Evolutionary conservation across 1,140 invertebrate genomes (phyloP).

Genomic region (Brachionus asplanchnoidis): DNA sequence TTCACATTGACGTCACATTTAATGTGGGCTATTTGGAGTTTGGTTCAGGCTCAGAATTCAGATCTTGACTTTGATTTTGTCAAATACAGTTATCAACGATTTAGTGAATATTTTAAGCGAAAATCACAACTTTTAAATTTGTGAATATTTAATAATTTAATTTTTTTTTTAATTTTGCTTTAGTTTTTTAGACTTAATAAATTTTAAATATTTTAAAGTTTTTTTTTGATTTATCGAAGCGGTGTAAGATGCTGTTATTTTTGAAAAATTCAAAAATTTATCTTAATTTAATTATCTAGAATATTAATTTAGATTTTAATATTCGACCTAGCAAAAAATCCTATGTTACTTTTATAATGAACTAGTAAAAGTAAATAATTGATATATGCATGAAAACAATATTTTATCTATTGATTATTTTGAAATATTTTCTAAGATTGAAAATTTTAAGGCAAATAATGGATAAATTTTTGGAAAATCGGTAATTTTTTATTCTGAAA

Average conservation of each 20-base stretch:
- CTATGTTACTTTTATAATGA: background rate
- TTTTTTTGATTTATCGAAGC: background rate
- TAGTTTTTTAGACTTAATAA: background rate
- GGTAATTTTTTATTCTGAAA: background rate
- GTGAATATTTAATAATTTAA: background rate
- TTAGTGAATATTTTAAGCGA: conserved; percentile 50
- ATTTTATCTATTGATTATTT: background rate
- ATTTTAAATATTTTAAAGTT: background rate
- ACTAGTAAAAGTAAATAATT: background rate
- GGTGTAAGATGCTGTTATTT: background rate
- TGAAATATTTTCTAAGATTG: background rate
- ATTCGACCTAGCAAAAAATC: background rate
- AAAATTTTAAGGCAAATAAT: background rate
- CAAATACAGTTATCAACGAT: conserved; percentile 48
- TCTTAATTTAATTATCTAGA: too few species aligned
- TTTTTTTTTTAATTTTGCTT: background rate
- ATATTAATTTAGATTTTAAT: too few species aligned
- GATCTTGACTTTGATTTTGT: conserved; percentile 85
- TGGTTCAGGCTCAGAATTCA: conserved; percentile 83
- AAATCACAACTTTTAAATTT: conserved; percentile 43
- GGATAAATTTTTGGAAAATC: background rate
- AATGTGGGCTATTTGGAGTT: conserved; percentile 85
- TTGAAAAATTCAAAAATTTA: background rate
- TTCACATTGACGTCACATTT: conserved; percentile 71
- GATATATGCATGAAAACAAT: too few species aligned